Conservation (phyloP, 2,888 invertebrate species). For the Epistrophe eligans region DNA sequence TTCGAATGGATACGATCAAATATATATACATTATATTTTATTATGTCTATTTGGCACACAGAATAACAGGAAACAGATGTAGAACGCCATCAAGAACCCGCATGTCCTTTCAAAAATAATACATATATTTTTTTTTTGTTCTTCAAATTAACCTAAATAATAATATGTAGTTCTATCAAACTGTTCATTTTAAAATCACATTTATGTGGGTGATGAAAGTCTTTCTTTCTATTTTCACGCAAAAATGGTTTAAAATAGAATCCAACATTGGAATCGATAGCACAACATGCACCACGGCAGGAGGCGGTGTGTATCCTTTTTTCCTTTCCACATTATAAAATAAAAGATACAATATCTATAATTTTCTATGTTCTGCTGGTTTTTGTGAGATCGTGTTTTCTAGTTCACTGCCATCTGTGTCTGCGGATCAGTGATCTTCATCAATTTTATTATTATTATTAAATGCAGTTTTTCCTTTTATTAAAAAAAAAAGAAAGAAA, state of each 20-base stretch:
- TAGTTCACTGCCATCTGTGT: conserved; percentile 64
- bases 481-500: background rate
- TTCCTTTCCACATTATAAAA: conserved; percentile 45
- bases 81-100: conserved; percentile 42
- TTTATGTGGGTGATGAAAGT: conserved; percentile 73
- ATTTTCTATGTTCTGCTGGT: background rate
- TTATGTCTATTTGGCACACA: conserved; percentile 42
- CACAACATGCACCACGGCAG: background rate
- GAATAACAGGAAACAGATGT: conserved; percentile 69
- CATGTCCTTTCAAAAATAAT: conserved; percentile 53
- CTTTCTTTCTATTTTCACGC: conserved; percentile 39
- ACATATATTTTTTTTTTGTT: conserved; percentile 27
- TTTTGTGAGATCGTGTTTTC: conserved; percentile 45
- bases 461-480: conserved; percentile 26
- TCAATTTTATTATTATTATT: conserved; percentile 28
- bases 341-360: conserved; percentile 41
- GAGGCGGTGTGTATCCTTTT: conserved; percentile 48
- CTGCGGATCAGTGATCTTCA: conserved; percentile 47
- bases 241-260: conserved; percentile 39
- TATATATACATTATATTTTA: background rate
- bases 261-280: conserved; percentile 6
- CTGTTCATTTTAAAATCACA: conserved; percentile 34
- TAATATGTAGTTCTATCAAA: conserved; percentile 21
- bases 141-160: conserved; percentile 44
- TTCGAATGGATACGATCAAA: background rate